Conservation (phyloP, 1,140 invertebrate species). For the Atta texana region DNA sequence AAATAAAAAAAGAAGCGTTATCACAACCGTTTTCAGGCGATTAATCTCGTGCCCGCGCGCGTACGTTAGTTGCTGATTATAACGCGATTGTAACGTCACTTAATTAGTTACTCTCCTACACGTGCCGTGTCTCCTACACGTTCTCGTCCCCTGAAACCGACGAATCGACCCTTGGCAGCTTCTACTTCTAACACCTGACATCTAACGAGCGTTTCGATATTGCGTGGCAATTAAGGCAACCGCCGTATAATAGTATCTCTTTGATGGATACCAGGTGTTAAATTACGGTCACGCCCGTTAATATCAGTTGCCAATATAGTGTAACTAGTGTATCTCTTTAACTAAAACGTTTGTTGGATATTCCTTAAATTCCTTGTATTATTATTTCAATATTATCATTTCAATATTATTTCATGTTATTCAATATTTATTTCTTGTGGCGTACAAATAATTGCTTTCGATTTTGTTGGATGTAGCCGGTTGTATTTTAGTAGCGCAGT, state of each 20-base stretch:
- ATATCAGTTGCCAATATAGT: constrained; percentile 7
- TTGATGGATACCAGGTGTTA: constrained; percentile 58
- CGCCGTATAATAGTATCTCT: constrained; percentile 60
- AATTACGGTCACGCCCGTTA: constrained; percentile 63
- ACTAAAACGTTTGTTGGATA: neutral
- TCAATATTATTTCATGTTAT: neutral
- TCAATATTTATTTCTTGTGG: neutral
- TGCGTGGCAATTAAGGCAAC: constrained; percentile 63
- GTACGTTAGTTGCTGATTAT: constrained; percentile 74
- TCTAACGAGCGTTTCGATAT: constrained; percentile 54
- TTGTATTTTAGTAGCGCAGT: neutral
- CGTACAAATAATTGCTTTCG: neutral
- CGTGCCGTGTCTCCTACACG: neutral
- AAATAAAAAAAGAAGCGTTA: constrained; percentile 68
- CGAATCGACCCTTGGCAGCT: constrained; percentile 35
- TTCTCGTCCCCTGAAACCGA: neutral
- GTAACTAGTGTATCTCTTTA: neutral
- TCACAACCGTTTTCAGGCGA: constrained; percentile 68
- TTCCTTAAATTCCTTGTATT: neutral
- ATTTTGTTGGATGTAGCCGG: neutral
- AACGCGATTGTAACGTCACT: constrained; percentile 50
- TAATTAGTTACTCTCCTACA: constrained; percentile 64
- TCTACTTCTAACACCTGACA: constrained; percentile 7
- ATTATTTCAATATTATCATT: too few relatives aligned
- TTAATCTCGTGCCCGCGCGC: constrained; percentile 74